Percentiles rank a stretch among this genome's conserved stretches.
These are phyloP conservation scores for Naja naja DNA, from an alignment of 2,113 vertebrate genomes.

Conservation along the genomic window DNA sequence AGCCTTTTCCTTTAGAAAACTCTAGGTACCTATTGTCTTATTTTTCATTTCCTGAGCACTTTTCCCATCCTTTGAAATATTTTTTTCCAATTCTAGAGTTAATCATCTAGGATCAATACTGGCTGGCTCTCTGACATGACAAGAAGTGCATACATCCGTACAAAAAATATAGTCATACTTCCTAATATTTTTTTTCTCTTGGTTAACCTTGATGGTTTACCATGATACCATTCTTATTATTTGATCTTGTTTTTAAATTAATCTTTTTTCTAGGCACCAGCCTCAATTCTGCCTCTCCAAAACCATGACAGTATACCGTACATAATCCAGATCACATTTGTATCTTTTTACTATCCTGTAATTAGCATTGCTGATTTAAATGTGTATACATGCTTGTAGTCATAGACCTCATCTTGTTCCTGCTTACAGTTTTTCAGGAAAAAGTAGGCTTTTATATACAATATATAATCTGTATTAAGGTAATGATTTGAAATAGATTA, in stretches of 20 bases:
- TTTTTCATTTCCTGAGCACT: no score
- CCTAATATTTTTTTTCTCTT: neutral
- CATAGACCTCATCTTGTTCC: neutral
- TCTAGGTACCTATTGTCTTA: neutral
- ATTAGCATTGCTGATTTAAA: neutral
- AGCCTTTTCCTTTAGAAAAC: neutral
- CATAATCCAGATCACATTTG: neutral
- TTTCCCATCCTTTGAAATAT: neutral
- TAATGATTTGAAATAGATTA: neutral
- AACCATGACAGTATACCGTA: neutral
- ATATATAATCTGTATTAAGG: neutral
- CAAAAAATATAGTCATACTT: neutral
- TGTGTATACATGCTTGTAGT: neutral
- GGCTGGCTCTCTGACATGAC: neutral
- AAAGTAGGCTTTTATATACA: neutral
- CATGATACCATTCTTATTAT: neutral
- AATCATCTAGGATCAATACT: neutral
- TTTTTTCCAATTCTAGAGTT: neutral
- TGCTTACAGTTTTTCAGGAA: neutral
- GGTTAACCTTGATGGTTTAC: neutral
- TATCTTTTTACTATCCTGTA: neutral
- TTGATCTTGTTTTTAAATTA: neutral
- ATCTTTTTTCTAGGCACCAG: neutral
- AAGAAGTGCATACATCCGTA: no score
- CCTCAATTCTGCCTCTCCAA: neutral